Evolutionary conservation across 2,888 invertebrate species (phyloP), one percentile per base, ranked within the genome.

Genomic region (Thereva unica): DNA sequence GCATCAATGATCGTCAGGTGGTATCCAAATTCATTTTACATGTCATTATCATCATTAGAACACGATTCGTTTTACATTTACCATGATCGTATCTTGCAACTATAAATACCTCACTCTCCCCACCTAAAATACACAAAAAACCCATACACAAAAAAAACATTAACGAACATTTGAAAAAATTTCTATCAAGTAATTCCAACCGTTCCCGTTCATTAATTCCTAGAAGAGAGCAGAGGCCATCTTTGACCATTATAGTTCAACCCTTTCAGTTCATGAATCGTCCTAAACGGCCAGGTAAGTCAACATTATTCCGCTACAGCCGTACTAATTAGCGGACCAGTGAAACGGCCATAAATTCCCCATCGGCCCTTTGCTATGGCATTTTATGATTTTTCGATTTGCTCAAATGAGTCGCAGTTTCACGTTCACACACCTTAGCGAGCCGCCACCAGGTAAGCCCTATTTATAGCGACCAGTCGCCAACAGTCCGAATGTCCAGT

Each of bases 151-250:
- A 23, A 23, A 23, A 23, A 23, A 23, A 23, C 23, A 1, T 23
- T 23, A 23, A 23, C 23, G 23, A 23, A 23, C 23, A 23, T 23
- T 23, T 23, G 23, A 23, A 23, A 23, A 23, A 23, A 23, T 2
- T 23, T 23, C 23, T 23, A 23, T 41, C 49, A 50, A 41, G 5
- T 50, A 61, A 50, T 49, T 61, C 50, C 8, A n/a, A 12, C 10
- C 40, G 61, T 61, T 61, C 61, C 12, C 45, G 61, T 40, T 61
- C 61, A 61, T 61, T 61, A 61, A 61, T 34, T 61, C 34, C 23
- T 23, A 23, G 23, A 23, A 38, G 50, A 61, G n/a, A 10, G 47
- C 9, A 8, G 4, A n/a, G n/a, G 34, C 12, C 50, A 42, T 61
- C 61, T 61, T 53, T 53, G 38, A 37, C 41, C 10, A 34, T 50